Conservation (phyloP, 1,140 invertebrate genomes). For the Dryas iulia region DNA sequence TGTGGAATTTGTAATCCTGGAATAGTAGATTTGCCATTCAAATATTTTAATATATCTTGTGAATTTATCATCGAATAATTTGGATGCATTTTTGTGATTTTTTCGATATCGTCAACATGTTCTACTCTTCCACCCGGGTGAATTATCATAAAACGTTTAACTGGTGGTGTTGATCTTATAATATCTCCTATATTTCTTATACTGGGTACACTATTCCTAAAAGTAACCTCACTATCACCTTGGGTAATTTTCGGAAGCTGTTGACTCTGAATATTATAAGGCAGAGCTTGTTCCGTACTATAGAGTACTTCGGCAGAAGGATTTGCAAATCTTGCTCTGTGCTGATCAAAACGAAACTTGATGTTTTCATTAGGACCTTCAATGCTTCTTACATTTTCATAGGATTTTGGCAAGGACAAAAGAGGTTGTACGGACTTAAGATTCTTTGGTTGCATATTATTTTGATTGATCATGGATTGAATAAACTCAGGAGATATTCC, state of each 20-base stretch:
- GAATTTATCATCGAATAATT: conserved; percentile 40
- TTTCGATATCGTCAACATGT: conserved; percentile 42
- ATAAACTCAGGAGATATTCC: conserved; percentile 7
- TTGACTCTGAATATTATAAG: conserved; percentile 10
- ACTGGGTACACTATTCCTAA: conserved; percentile 1
- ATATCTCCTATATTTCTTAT: conserved; percentile 7
- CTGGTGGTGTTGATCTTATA: conserved; percentile 5
- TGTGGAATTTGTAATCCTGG: background rate
- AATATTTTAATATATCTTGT: conserved; percentile 28
- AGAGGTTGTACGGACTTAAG: background rate
- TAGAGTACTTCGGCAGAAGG: conserved; percentile 13
- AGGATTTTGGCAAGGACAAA: background rate
- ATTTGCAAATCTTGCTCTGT: conserved; percentile 10
- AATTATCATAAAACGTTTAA: conserved; percentile 44
- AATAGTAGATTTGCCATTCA: background rate
- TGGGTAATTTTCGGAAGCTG: background rate
- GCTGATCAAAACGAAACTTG: background rate
- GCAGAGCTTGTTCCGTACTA: conserved; percentile 1
- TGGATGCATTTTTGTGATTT: conserved; percentile 35
- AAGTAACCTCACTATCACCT: background rate
- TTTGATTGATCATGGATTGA: background rate
- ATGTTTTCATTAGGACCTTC: background rate
- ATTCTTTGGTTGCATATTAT: background rate
- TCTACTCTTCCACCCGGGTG: conserved; percentile 49
- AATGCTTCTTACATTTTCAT: background rate